These are phyloP conservation scores for Aleadryas rufinucha DNA, from an alignment of 2,113 vertebrate species.

Conservation along the genomic window DNA sequence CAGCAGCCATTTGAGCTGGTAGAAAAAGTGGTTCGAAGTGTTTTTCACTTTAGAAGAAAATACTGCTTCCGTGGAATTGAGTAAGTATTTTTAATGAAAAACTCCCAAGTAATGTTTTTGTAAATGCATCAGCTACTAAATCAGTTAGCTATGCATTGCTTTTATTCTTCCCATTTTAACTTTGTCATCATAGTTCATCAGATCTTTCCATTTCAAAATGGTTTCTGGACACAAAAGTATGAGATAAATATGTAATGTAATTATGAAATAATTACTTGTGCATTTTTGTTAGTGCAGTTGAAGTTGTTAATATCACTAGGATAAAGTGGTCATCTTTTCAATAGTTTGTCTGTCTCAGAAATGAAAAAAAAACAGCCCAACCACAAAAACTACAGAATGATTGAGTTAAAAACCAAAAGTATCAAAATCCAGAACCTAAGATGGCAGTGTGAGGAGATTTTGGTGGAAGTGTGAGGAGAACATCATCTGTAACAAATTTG, in stretches of 20 bases:
- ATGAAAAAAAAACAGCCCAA: not conserved
- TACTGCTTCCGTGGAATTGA: conserved; percentile 84
- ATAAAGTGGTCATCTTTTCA: not conserved
- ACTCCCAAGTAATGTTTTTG: not conserved
- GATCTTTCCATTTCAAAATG: not conserved
- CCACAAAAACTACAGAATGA: not conserved
- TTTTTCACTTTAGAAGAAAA: conserved; percentile 93
- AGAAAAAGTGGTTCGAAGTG: conserved; percentile 87
- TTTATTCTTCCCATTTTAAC: not conserved
- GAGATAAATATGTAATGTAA: not conserved
- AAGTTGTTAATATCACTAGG: not conserved
- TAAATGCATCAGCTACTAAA: not conserved
- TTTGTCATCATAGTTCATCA: not conserved
- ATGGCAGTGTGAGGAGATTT: not conserved
- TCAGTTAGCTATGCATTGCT: not conserved
- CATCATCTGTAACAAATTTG: not conserved
- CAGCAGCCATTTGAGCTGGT: conserved; percentile 90
- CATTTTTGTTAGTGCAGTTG: not conserved
- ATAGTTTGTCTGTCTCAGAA: not conserved
- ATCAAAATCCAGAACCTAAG: not conserved
- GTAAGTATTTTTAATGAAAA: conserved; percentile 73
- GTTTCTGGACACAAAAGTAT: not conserved
- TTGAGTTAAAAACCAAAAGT: not conserved
- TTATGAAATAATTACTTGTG: not conserved
- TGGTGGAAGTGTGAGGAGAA: not conserved